Evolutionary conservation across 1,140 invertebrate genomes (phyloP), one percentile per base, ranked within the genome.

Genomic region (Saxidomus purpurata): DNA sequence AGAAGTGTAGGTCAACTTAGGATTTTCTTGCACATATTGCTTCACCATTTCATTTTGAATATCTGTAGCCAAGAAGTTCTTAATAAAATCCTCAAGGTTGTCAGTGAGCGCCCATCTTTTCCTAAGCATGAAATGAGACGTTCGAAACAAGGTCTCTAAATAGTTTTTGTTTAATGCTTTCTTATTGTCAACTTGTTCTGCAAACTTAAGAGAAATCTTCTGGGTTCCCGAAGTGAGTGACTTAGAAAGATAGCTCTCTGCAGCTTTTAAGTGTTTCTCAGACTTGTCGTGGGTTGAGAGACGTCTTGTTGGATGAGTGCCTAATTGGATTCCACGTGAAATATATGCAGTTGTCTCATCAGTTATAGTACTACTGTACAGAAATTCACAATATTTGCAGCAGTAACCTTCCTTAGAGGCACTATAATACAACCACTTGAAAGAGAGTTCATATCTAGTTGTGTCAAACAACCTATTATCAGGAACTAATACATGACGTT

Each of bases 1-100:
- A 80, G 76, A 80, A 80, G 76, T 80, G 76, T 80, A 80, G 55
- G 76, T 80, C 49, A 80, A 55, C n/a, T 80, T 80, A 55, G 76
- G 76, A 80, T 55, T 80, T 25, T 80, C 76, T 9, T 36, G 19
- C 76, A 55, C 40, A 55, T 55, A 80, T 28, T 80, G 76, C n/a
- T 80, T 55, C 9, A 80, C 76, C 40, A 80, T 80, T 80, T 80
- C 76, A 80, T 80, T 52, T 55, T 80, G 11, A 55, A 80, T 80
- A 36, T 80, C 76, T 28, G 76, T 55, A 80, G 47, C 76, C 76
- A 80, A 80, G 28, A 80, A 80, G 76, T 80, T 80, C 28, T 80
- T 80, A 19, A 80, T 80, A 36, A 80, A 80, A 80, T 80, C 76
- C 43, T 80, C 76, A 28, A 49, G 43, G 25, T 80, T 80, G 76